Evolutionary conservation across 2,113 vertebrate species (phyloP).

Genomic region (Cettia cetti): DNA sequence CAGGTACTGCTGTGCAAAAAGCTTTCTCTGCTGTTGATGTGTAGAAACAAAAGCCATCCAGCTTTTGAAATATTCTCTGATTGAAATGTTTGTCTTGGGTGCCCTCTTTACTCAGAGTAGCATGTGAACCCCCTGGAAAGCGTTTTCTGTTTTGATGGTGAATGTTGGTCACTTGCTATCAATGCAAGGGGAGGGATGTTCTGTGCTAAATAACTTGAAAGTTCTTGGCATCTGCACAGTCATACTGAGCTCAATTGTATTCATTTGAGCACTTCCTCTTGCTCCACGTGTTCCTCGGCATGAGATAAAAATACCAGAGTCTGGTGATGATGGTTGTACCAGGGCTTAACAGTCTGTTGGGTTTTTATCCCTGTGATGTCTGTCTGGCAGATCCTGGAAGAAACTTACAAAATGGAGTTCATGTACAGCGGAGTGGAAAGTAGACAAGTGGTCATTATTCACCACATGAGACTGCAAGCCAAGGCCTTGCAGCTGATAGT

Average conservation of each 20-base stretch:
- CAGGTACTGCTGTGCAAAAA: neutral
- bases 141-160: neutral
- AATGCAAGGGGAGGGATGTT: neutral
- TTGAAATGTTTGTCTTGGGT: neutral
- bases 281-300: neutral
- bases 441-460: conserved; percentile 88
- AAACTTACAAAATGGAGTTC: conserved; percentile 97
- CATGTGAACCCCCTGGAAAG: neutral
- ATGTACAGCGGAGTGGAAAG: conserved; percentile 92
- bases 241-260: neutral
- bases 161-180: neutral
- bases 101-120: neutral
- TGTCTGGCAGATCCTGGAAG: conserved; percentile 85
- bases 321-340: fast-evolving
- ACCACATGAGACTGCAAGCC: conserved; percentile 92
- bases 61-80: neutral
- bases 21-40: neutral
- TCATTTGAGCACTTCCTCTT: neutral
- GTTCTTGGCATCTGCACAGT: neutral
- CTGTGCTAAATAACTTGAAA: neutral
- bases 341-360: neutral
- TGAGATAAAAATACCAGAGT: neutral
- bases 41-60: neutral
- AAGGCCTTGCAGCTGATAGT: conserved; percentile 91
- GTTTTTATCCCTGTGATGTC: neutral